These are phyloP conservation scores for Heliconius nattereri DNA, from an alignment of 1,140 invertebrate genomes.

Conservation along the genomic window DNA sequence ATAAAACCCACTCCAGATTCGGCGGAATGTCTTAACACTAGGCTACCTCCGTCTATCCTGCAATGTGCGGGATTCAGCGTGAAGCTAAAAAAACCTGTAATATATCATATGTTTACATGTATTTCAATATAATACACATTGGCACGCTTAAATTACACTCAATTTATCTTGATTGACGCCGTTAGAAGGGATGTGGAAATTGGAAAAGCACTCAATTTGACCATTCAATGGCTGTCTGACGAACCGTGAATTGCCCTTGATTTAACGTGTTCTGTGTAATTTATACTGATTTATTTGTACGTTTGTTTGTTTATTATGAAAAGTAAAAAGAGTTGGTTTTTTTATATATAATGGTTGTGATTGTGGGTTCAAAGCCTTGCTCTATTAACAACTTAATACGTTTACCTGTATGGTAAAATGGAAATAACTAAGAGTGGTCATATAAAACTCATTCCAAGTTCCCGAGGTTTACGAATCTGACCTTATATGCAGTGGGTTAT, in stretches of 20 bases:
- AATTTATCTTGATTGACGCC: not conserved
- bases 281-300: not conserved
- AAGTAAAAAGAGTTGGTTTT: not conserved
- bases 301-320: not conserved
- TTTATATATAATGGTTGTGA: no score
- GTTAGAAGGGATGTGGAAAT: slow-evolving; percentile 7
- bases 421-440: no score
- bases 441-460: no score
- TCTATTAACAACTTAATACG: no score
- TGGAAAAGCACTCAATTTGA: slow-evolving; percentile 12
- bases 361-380: no score
- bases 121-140: not conserved
- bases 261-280: not conserved
- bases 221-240: slow-evolving; percentile 10
- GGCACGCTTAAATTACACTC: not conserved
- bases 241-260: slow-evolving; percentile 1
- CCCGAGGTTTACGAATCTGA: no score
- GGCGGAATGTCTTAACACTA: no score
- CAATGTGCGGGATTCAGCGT: no score
- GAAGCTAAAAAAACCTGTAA: not conserved
- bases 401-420: no score
- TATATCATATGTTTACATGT: not conserved
- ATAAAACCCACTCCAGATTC: no score
- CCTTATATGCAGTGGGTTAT: no score
- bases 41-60: no score